Conservation (phyloP, 2,113 vertebrate species). For the Phrynocephalus versicolor region DNA sequence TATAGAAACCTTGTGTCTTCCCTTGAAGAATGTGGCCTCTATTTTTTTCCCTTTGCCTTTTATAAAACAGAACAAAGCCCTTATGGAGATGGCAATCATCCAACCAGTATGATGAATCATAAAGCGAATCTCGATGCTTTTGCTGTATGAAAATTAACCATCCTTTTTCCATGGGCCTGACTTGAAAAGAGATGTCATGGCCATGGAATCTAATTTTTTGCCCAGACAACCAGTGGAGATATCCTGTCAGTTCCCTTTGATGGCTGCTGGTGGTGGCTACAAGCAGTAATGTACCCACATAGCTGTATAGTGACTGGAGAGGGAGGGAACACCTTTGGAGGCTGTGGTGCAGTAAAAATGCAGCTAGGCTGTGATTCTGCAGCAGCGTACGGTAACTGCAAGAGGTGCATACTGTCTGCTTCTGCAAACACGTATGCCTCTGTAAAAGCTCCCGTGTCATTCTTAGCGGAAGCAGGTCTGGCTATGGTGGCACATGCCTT, state of each 20-base stretch:
- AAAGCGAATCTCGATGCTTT: not conserved
- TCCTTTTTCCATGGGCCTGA: not conserved
- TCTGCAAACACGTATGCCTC: not conserved
- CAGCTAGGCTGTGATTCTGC: not conserved
- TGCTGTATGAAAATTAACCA: not conserved
- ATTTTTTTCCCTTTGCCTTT: not conserved
- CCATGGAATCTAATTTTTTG: not conserved
- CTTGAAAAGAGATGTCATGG: not conserved
- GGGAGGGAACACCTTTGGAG: too few relatives aligned
- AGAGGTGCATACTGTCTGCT: not conserved
- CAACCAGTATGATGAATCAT: rapidly evolving
- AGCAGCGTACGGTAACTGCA: not conserved
- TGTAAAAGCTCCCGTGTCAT: not conserved
- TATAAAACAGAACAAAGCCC: not conserved
- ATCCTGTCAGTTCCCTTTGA: not conserved
- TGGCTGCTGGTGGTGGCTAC: not conserved
- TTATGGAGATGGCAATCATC: not conserved
- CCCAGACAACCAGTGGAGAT: not conserved
- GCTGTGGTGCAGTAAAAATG: too few relatives aligned
- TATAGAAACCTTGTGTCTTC: not conserved
- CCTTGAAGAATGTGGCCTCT: rapidly evolving
- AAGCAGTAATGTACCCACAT: not conserved
- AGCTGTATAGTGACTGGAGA: too few relatives aligned
- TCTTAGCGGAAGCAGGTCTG: not conserved
- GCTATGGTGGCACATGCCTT: not conserved